Base-by-base conservation (phyloP, 2,888 invertebrate genomes). In the Eubasilissa splendida region DNA sequence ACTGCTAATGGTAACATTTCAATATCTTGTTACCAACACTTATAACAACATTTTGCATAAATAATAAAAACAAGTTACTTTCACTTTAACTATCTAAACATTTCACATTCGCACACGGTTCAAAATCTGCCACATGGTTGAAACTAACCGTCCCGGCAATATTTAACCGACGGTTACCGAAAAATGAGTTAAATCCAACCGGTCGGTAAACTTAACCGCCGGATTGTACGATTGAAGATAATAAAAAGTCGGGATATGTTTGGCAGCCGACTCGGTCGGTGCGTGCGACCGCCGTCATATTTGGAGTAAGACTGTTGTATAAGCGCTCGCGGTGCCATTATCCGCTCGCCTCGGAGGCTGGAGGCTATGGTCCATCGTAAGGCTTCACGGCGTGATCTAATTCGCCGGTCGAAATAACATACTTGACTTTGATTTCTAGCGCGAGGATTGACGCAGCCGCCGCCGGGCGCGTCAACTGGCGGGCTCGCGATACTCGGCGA, bases 291-390 rank as follows among this genome's bases (percentile, higher is more conserved):
- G 68, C n/a, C 50, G 14, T 50, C 68, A 50, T 68, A 68, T 68
- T 68, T 68, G 50, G 68, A 14, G 12, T 50, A 50, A 68, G 68
- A 68, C 68, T 68, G 68, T 68, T 68, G 33, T 9, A n/a, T 68
- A 58, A 58, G 12, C 22, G 5, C 8, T 50, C 50, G 42, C 50
- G 68, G n/a, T n/a, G 50, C 14, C 50, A 50, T 14, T 33, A 68
- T 33, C 42, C 68, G 50, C 50, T 68, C 68, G 68, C 68, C 50
- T 42, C 42, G 68, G 68, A 68, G 68, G 68, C 52, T 68, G 68
- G 68, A 68, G 68, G 68, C 52, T 68, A 50, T n/a, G 68, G 14
- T 14, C 68, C 68, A 68, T 68, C 68, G n/a, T 42, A 58, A 68
- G 31, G 50, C 68, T 68, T 33, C 50, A 9, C 50, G 68, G 50